phyloP scores from a whole-genome alignment of 2,113 vertebrate species.

The Chelonoidis abingdonii region DNA sequence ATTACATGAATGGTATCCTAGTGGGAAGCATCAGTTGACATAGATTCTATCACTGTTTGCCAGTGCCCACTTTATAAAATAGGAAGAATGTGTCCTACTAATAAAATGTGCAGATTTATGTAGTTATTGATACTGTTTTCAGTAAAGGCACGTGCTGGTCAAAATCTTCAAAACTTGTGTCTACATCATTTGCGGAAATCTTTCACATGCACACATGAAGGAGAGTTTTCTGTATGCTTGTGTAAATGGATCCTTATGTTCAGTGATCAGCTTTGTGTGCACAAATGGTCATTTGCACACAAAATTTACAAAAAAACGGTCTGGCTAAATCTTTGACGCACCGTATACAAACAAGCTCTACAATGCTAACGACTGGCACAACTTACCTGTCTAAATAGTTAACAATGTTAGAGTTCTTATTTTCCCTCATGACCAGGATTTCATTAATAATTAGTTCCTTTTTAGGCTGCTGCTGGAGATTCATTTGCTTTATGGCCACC shows the following conservation, averaged over 20 bases:
- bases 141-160: not conserved
- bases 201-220: not conserved
- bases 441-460: constrained; percentile 99
- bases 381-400: constrained; percentile 99
- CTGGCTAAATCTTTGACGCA: not conserved
- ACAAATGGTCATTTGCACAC: not conserved
- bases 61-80: not conserved
- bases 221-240: not conserved
- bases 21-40: not conserved
- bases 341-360: not conserved
- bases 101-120: not conserved
- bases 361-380: rapidly evolving
- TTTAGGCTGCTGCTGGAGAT: constrained; percentile 98
- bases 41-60: not conserved
- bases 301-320: not conserved
- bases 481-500: constrained; percentile 99
- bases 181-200: not conserved
- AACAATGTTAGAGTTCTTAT: constrained; percentile 99
- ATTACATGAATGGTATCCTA: not conserved
- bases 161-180: not conserved
- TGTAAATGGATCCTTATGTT: not conserved
- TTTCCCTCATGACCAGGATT: constrained; percentile 99
- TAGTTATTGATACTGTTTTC: not conserved
- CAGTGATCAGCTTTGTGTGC: not conserved
- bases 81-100: not conserved